These are phyloP conservation scores for Epizoanthus illoricatus DNA, from an alignment of 92 coral and sea anemone genomes.

Conservation along the genomic window DNA sequence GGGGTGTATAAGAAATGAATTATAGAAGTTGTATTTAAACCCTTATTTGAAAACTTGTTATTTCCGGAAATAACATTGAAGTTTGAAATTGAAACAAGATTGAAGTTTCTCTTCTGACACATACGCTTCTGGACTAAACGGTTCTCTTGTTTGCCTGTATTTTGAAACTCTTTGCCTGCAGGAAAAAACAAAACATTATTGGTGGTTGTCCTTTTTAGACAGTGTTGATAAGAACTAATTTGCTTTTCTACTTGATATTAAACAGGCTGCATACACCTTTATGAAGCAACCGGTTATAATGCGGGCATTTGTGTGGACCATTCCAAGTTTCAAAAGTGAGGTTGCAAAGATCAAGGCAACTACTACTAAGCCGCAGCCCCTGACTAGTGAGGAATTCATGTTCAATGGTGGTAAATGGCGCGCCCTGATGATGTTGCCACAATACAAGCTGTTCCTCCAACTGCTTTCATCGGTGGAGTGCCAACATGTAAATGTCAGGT, in stretches of 20 bases:
- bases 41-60: no score
- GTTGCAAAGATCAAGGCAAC: not conserved
- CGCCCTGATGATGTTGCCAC: not conserved
- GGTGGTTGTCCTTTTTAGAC: not conserved
- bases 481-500: conserved; percentile 34
- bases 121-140: no score
- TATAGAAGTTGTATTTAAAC: no score
- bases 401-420: conserved; percentile 11
- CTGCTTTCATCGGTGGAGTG: conserved; percentile 5
- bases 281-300: not conserved
- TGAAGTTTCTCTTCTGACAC: no score
- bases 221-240: not conserved
- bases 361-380: not conserved
- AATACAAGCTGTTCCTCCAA: conserved; percentile 12
- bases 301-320: not conserved
- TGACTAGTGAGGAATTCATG: conserved; percentile 2
- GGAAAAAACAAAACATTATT: not conserved
- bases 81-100: no score
- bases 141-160: no score
- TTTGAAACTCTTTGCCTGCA: no score
- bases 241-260: not conserved
- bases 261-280: conserved; percentile 4
- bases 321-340: not conserved
- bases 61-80: no score
- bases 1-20: no score